Evolutionary conservation across 2,113 vertebrate genomes (phyloP).

Genomic region (Pao palembangensis): DNA sequence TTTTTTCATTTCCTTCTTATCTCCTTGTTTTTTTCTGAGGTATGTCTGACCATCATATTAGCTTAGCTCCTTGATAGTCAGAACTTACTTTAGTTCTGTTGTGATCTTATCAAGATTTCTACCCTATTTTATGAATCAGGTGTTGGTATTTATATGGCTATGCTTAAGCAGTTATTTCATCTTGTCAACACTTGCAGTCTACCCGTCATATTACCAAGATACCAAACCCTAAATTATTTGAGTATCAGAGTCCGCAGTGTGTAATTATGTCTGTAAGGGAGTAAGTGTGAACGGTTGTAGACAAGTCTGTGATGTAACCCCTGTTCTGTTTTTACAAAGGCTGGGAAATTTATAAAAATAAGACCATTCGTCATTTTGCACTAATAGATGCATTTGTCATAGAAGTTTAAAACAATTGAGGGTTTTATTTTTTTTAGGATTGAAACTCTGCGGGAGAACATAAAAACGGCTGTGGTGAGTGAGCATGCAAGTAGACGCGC

Average conservation of each 20-base stretch:
- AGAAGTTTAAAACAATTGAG: slow-evolving; percentile 10
- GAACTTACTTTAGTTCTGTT: too few species aligned
- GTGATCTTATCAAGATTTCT: too few species aligned
- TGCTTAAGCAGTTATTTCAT: too few species aligned
- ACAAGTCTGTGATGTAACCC: too few species aligned
- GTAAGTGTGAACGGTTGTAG: neutral
- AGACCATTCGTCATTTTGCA: neutral
- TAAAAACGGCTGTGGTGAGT: slow-evolving; percentile 38
- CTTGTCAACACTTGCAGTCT: too few species aligned
- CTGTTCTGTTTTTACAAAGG: too few species aligned
- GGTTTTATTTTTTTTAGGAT: slow-evolving; percentile 21
- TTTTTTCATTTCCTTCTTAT: slow-evolving; percentile 20
- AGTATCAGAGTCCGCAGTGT: too few species aligned
- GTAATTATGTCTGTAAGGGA: neutral
- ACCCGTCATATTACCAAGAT: too few species aligned
- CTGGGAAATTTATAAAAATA: too few species aligned
- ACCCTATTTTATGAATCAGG: too few species aligned
- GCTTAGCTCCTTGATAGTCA: neutral
- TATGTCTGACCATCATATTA: slow-evolving; percentile 25
- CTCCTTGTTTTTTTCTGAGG: slow-evolving; percentile 37
- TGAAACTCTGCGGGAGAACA: slow-evolving; percentile 46
- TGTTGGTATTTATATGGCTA: too few species aligned
- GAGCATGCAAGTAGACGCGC: slow-evolving; percentile 1
- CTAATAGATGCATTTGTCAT: neutral
- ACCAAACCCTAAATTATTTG: too few species aligned